Evolutionary conservation across 2,113 vertebrate genomes (phyloP), one percentile per base, ranked within the genome.

Genomic region (Ariopsis seemanni): DNA sequence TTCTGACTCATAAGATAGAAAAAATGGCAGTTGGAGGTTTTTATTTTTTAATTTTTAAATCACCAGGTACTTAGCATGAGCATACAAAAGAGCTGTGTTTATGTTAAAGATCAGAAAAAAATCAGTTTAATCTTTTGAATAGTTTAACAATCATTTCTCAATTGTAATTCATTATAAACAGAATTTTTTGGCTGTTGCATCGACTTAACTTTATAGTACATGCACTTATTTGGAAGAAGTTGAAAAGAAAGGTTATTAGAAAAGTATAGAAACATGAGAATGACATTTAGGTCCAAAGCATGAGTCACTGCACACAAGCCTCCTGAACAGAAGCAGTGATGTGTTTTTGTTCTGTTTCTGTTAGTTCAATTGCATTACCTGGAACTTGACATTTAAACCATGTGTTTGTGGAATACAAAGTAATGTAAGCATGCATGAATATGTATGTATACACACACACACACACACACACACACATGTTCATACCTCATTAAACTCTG

Each of bases 401-500:
- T 27, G 83, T 57, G 52, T 17, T 84, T 71, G 10, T 62, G 20
- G 18, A 79, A 67, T 57, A 63, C 27, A 57, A 57, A 52, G 15
- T 20, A 83, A 18, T 14, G 17, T 62, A 75, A 57, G 69, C 30
- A 85, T 79, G 69, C 50, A 85, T 80, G 58, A 30, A 71, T 48
- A 83, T 12, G 75, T 55, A 75, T 52, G 77, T 60, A 85, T 78
- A 65, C 83, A 88, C 72, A 85, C 22, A 91, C 69, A 90, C 25
- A 20, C 50, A 88, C 22, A 91, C 71, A 90, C n/a, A 20, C 30
- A 84, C 63, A 30, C 14, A 60, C 18, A 69, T 8, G 20, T 0
- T 1, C 30, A 85, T 93, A 97, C 97, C 97, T 98, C 96, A 74
- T 97, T 97, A 92, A 97, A 98, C 92, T 98, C 97, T 0, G 97